A percentile compares a stretch with the other conserved stretches of the same genome.
Evolutionary conservation across 23 tunicate genomes (phyloP).

Genomic region (Clavelina lepadiformis): DNA sequence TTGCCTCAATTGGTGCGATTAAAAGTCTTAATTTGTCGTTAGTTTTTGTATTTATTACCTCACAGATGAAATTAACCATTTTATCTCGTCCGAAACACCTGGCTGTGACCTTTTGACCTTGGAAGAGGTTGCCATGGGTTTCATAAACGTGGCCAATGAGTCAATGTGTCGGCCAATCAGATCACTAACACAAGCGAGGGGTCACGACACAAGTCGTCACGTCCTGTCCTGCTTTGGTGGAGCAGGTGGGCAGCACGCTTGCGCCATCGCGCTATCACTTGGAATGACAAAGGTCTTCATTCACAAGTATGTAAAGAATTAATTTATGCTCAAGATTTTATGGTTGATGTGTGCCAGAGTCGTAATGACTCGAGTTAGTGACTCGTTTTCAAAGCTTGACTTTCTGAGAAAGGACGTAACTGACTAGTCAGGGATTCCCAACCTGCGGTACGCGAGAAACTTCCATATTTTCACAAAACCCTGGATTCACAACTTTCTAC

Average conservation of each 20-base stretch:
- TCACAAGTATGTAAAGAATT: conserved; percentile 88
- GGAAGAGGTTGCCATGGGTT: conserved; percentile 97
- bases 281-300: conserved; percentile 82
- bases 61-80: conserved; percentile 53
- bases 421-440: too few relatives aligned
- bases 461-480: too few relatives aligned
- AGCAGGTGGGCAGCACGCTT: conserved; percentile 99
- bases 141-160: conserved; percentile 92
- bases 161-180: conserved; percentile 99
- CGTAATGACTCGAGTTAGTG: too few relatives aligned
- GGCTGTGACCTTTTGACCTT: conserved; percentile 21
- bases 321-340: too few relatives aligned
- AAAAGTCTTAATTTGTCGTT: too few relatives aligned
- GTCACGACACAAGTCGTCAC: conserved; percentile 82
- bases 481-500: too few relatives aligned
- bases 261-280: conserved; percentile 83
- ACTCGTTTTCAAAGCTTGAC: too few relatives aligned
- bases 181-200: conserved; percentile 95
- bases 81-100: conserved; percentile 32
- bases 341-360: too few relatives aligned
- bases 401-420: too few relatives aligned
- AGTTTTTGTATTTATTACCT: not conserved
- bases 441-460: too few relatives aligned
- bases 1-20: too few relatives aligned
- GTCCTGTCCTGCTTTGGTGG: conserved; percentile 95